A percentile compares a stretch with the other conserved stretches of the same genome.
Conservation (phyloP, 2,797 vertebrate genomes). For the Oreochromis grahami region DNA sequence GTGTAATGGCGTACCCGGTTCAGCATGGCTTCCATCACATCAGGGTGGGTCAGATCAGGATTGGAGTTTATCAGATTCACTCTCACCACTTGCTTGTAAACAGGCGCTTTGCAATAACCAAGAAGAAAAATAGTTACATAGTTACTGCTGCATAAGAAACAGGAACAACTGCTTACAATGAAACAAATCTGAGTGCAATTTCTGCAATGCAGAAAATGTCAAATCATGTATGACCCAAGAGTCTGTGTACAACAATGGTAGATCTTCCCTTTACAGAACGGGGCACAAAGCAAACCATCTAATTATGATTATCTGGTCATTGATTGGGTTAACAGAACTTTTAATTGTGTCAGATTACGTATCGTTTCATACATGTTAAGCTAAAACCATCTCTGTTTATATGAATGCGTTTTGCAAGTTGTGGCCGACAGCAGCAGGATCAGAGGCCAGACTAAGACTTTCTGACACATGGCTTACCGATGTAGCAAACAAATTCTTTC, state of each 20-base stretch:
- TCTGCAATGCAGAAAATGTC: background rate
- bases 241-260: background rate
- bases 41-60: background rate
- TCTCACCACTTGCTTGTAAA: background rate
- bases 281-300: background rate
- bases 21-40: background rate
- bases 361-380: background rate
- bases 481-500: background rate
- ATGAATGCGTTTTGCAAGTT: accelerated
- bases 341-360: background rate
- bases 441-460: background rate
- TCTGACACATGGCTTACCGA: background rate
- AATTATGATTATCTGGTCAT: background rate
- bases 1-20: accelerated
- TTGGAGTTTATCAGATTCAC: background rate
- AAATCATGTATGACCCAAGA: background rate
- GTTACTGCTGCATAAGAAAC: background rate
- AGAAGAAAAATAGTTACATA: background rate
- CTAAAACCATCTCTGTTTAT: background rate
- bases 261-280: background rate
- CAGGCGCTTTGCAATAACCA: background rate
- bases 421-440: background rate
- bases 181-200: background rate
- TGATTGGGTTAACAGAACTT: background rate
- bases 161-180: background rate